A percentile compares a stretch with the other conserved stretches of the same genome.
Conservation (phyloP, 2,888 invertebrate species). For the Morpho deidamia region DNA sequence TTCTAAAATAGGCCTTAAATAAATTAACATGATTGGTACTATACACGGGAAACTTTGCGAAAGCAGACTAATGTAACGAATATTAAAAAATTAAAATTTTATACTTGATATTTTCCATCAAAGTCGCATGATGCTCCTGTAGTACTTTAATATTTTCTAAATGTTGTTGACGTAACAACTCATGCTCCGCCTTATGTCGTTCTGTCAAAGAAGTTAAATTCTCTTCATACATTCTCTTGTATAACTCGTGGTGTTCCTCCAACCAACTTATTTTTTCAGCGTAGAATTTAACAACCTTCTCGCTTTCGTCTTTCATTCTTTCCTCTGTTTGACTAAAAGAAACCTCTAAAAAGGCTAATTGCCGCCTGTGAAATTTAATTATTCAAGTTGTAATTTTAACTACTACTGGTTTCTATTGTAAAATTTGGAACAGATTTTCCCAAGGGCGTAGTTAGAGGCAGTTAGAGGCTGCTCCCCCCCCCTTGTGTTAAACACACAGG, state of each 20-base stretch:
- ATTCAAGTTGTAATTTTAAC: background rate
- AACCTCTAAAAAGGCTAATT: slow-evolving; percentile 76
- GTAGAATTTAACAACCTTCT: slow-evolving; percentile 66
- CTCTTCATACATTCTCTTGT: slow-evolving; percentile 72
- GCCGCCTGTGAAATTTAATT: slow-evolving; percentile 58
- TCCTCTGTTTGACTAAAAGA: slow-evolving; percentile 76
- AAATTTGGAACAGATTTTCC: too few relatives aligned
- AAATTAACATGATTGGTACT: background rate
- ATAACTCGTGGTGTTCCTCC: slow-evolving; percentile 70
- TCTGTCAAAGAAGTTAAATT: slow-evolving; percentile 66
- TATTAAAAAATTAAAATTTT: slow-evolving; percentile 14
- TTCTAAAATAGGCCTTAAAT: slow-evolving; percentile 40
- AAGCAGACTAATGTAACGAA: background rate
- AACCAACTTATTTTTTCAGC: slow-evolving; percentile 71
- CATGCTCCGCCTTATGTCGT: slow-evolving; percentile 60
- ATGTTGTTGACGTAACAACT: slow-evolving; percentile 65
- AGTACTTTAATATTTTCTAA: slow-evolving; percentile 59
- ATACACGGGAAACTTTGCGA: too few relatives aligned
- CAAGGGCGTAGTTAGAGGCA: too few relatives aligned
- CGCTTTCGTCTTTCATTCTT: slow-evolving; percentile 78
- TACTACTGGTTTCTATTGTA: too few relatives aligned
- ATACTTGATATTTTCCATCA: slow-evolving; percentile 78
- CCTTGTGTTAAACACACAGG: too few relatives aligned
- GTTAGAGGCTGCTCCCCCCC: too few relatives aligned
- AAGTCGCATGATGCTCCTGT: slow-evolving; percentile 70